These are phyloP conservation scores for Numenius arquata DNA, from an alignment of 2,113 vertebrate species.

Conservation along the genomic window DNA sequence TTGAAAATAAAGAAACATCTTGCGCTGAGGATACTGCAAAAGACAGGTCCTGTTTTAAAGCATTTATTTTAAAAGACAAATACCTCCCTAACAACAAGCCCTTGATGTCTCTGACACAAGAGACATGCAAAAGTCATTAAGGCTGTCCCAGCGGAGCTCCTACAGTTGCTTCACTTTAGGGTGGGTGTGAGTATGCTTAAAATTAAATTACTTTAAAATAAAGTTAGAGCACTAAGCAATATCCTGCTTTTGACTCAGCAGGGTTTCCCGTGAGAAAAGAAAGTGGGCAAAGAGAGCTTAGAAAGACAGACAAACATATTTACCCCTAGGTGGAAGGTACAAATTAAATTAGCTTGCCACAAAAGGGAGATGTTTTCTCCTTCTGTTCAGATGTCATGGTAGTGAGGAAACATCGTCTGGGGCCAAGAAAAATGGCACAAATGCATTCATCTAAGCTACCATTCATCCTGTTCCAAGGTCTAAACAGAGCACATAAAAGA, in stretches of 20 bases:
- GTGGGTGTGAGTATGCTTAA: slow-evolving; percentile 84
- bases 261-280: slow-evolving; percentile 98
- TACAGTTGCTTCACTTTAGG: slow-evolving; percentile 80
- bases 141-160: slow-evolving; percentile 79
- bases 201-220: slow-evolving; percentile 96
- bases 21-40: slow-evolving; percentile 60
- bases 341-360: slow-evolving; percentile 98
- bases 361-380: slow-evolving; percentile 98
- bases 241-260: slow-evolving; percentile 85
- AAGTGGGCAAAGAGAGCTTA: slow-evolving; percentile 82
- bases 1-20: slow-evolving; percentile 59
- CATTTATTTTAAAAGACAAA: slow-evolving; percentile 86
- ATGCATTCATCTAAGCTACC: slow-evolving; percentile 91
- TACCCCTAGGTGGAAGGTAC: slow-evolving; percentile 98
- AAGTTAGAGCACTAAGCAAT: slow-evolving; percentile 85
- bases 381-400: slow-evolving; percentile 99
- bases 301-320: slow-evolving; percentile 97
- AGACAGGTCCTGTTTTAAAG: slow-evolving; percentile 66
- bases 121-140: slow-evolving; percentile 89
- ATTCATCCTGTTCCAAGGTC: slow-evolving; percentile 88
- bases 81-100: slow-evolving; percentile 82
- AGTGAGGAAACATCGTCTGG: slow-evolving; percentile 89
- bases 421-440: slow-evolving; percentile 88
- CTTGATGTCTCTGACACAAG: slow-evolving; percentile 87
- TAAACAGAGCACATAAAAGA: slow-evolving; percentile 87